phyloP scores from a whole-genome alignment of 2,797 vertebrate genomes.

The Huso huso region DNA sequence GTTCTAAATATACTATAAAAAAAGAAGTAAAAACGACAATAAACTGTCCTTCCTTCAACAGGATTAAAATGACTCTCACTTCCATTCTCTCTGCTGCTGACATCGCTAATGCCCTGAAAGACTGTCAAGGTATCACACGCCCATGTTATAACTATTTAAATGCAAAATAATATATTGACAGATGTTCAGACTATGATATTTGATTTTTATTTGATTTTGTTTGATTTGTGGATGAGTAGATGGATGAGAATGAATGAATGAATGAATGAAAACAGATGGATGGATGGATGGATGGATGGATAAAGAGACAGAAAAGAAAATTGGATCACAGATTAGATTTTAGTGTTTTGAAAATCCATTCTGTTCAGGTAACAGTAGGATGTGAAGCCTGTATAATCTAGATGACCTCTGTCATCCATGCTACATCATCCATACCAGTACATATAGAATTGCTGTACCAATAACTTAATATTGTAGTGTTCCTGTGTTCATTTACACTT shows the following conservation, averaged over 20 bases:
- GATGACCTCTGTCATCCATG: neutral
- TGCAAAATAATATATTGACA: neutral
- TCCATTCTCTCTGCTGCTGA: conserved; percentile 82
- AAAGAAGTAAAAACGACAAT: conserved; percentile 16
- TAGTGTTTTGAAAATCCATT: no score
- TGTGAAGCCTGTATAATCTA: neutral
- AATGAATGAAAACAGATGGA: no score
- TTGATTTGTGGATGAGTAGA: no score
- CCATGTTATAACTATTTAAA: conserved; percentile 33
- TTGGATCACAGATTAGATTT: no score
- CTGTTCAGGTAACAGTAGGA: neutral
- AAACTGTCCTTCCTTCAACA: conserved; percentile 42
- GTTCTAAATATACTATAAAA: no score
- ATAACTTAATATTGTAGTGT: no score
- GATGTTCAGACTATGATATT: neutral
- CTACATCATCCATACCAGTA: neutral
- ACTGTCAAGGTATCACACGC: conserved; percentile 85
- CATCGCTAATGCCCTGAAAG: conserved; percentile 82
- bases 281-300: no score
- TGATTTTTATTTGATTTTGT: no score
- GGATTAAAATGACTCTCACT: conserved; percentile 84
- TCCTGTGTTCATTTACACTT: no score
- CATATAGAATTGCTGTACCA: no score
- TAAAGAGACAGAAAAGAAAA: no score
- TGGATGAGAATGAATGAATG: no score